Conservation (phyloP, 64 coral and sea anemone species). For the Pachyseris speciosa region DNA sequence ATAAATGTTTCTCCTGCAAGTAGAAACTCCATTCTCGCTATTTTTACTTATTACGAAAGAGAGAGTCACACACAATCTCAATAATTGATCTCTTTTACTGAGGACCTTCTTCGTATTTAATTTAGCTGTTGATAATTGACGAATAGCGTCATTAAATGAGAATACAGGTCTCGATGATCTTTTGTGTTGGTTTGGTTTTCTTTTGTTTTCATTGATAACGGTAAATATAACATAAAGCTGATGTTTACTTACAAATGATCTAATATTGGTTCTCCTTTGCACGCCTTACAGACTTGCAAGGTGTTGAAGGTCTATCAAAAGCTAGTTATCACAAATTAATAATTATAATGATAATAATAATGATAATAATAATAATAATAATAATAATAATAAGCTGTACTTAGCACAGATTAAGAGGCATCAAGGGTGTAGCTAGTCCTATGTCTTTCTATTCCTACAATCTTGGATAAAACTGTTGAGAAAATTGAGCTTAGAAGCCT, state of each 20-base stretch:
- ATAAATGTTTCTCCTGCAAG: too few relatives aligned
- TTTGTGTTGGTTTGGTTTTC: not conserved
- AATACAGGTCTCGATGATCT: not conserved
- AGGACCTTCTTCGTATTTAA: not conserved
- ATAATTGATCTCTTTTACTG: not conserved
- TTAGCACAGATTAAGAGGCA: too few relatives aligned
- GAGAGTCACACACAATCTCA: not conserved
- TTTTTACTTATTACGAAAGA: not conserved
- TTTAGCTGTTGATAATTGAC: not conserved
- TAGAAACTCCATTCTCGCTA: too few relatives aligned
- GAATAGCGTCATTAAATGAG: not conserved
- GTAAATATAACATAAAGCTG: not conserved
- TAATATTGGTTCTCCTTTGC: not conserved
- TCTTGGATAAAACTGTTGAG: too few relatives aligned
- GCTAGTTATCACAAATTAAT: too few relatives aligned
- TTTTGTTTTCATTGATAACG: not conserved
- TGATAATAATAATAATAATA: too few relatives aligned
- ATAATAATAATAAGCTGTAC: too few relatives aligned
- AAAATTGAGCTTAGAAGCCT: too few relatives aligned
- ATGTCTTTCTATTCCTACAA: too few relatives aligned
- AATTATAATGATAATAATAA: too few relatives aligned
- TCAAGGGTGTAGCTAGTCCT: too few relatives aligned
- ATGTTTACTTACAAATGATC: not conserved
- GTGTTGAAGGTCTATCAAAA: too few relatives aligned
- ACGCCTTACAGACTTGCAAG: not conserved